Evolutionary conservation across 2,113 vertebrate genomes (phyloP).

Genomic region (Nothocercus julius): DNA sequence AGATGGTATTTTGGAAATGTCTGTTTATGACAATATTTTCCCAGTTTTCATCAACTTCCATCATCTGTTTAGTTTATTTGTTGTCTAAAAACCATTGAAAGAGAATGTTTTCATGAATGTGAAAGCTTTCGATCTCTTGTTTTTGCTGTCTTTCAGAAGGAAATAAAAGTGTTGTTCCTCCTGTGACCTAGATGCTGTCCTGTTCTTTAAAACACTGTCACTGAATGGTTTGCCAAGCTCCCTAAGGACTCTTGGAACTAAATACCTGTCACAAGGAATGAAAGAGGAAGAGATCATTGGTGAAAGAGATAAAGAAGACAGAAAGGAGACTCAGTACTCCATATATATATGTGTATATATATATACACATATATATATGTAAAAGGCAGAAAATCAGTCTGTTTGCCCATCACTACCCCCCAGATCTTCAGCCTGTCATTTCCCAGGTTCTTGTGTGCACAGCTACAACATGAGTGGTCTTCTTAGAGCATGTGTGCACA

Average conservation of each 20-base stretch:
- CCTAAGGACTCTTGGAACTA: not conserved
- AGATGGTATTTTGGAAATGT: slow-evolving; percentile 26
- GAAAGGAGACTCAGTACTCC: not conserved
- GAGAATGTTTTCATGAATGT: not conserved
- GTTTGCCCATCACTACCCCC: not conserved
- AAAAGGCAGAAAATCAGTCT: not conserved
- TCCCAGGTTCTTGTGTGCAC: accelerated
- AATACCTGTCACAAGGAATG: not conserved
- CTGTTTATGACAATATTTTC: slow-evolving; percentile 35
- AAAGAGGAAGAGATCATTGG: not conserved
- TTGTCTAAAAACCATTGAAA: slow-evolving; percentile 35
- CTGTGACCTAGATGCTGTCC: accelerated
- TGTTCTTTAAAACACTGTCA: not conserved
- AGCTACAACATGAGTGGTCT: accelerated
- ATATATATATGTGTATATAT: too few relatives aligned
- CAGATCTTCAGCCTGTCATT: not conserved
- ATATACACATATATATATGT: too few relatives aligned
- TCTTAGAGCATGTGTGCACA: accelerated
- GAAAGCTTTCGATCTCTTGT: not conserved
- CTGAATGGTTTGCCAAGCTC: not conserved
- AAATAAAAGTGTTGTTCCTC: not conserved
- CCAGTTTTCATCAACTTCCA: not conserved
- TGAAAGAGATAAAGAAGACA: not conserved
- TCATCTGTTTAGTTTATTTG: slow-evolving; percentile 24
- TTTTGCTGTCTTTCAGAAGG: not conserved